These are phyloP conservation scores for Apamea sordens DNA, from an alignment of 2,888 invertebrate genomes.

Conservation along the genomic window DNA sequence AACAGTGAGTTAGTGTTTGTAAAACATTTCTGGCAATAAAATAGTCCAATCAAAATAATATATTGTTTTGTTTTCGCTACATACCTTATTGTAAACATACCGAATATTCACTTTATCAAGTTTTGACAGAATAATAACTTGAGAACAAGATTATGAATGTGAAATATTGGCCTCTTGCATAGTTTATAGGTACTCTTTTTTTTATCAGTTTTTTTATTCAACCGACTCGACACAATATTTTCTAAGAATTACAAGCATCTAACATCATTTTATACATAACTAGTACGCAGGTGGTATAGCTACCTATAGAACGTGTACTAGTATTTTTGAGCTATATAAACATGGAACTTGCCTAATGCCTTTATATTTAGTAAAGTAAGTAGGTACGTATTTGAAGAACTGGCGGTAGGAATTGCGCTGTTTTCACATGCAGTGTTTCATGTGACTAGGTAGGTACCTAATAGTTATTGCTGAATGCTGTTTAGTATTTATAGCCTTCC, in stretches of 20 bases:
- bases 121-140: slow-evolving; percentile 15
- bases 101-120: slow-evolving; percentile 8
- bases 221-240: background rate
- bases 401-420: slow-evolving; percentile 1
- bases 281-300: too few relatives aligned
- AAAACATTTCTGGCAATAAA: slow-evolving; percentile 90
- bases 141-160: slow-evolving; percentile 5
- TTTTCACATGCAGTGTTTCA: slow-evolving; percentile 15
- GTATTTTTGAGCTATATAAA: background rate
- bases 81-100: slow-evolving; percentile 16
- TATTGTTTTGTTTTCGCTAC: slow-evolving; percentile 64
- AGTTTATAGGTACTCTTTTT: background rate
- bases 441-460: too few relatives aligned
- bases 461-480: background rate
- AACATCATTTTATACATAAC: too few relatives aligned
- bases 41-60: slow-evolving; percentile 84
- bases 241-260: background rate
- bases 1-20: slow-evolving; percentile 85
- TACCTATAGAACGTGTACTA: background rate
- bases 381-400: background rate
- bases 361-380: background rate
- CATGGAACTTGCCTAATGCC: background rate
- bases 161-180: slow-evolving; percentile 12
- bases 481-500: slow-evolving; percentile 38
- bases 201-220: slow-evolving; percentile 17